Base-by-base conservation (phyloP, 2,113 vertebrate species). In the Myotis yumanensis region DNA sequence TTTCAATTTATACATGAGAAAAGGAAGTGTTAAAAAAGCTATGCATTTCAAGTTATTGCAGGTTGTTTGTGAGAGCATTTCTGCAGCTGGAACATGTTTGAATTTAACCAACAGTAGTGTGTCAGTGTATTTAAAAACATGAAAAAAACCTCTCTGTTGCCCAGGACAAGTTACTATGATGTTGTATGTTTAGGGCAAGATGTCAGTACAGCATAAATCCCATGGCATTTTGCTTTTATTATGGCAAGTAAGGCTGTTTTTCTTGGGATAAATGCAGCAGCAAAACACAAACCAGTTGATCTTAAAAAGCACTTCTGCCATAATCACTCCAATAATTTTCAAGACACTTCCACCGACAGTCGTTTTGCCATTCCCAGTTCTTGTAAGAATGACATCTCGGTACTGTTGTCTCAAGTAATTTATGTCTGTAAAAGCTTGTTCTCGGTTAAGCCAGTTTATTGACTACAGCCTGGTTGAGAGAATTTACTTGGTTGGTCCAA, bases 391-490 rank as follows among this genome's bases (percentile, higher is more conserved):
- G 98, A 98, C 96, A 98, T 98, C 97, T 98, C 98, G 97, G 98
- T 97, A 97, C 97, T 98, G 97, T 97, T 98, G 98, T 97, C 95
- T 98, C 97, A 97, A 98, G 98, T 93, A 37, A 37, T 37, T 37
- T 37, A 97, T 2, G 92, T 98, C 96, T 98, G 96, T 97, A 95
- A 97, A 97, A 97, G 98, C 98, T 97, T 97, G 97, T 95, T 98
- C 97, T 98, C 97, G 92, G 92, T 99, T 98, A 99, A 99, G 99
- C 99, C 98, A 99, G 98, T 97, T 99, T 99, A 98, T 99, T 99
- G 98, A 99, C 99, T 98, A 99, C 99, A 97, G 99, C 99, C 98
- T 99, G 99, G 98, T 99, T 99, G 98, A 99, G 99, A 97, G 99
- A 99, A 98, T 99, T 99, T 97, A 99, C 99, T 98, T 99, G 99